phyloP scores from a whole-genome alignment of 2,797 vertebrate species.

The Yasuhikotakia modesta region DNA sequence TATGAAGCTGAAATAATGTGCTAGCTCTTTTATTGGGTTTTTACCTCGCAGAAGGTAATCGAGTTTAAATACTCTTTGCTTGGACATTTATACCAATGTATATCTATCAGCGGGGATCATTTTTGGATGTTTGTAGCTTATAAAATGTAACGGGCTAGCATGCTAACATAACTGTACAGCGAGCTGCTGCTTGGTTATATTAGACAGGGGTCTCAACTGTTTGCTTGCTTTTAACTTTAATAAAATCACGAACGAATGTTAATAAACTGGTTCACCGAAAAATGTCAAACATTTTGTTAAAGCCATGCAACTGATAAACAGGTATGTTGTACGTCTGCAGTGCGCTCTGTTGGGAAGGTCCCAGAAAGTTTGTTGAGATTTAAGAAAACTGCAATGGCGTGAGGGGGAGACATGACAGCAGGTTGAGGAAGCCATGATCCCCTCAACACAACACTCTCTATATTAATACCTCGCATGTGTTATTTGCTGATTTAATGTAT shows the following conservation, averaged over 20 bases:
- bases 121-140: background rate
- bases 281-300: conserved; percentile 35
- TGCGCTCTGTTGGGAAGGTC: conserved; percentile 18
- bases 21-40: conserved; percentile 53
- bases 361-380: conserved; percentile 56
- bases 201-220: conserved; percentile 9
- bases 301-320: background rate
- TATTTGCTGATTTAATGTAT: background rate
- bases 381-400: conserved; percentile 57
- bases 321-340: background rate
- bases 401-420: conserved; percentile 48
- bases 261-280: conserved; percentile 4
- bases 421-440: conserved; percentile 72
- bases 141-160: conserved; percentile 36
- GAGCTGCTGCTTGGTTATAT: conserved; percentile 11
- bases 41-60: conserved; percentile 60
- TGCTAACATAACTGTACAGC: conserved; percentile 56
- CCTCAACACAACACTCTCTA: conserved; percentile 61
- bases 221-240: conserved; percentile 18
- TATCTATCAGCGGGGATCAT: background rate
- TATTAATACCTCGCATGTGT: background rate
- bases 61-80: conserved; percentile 49
- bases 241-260: background rate
- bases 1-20: conserved; percentile 69
- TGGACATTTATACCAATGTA: conserved; percentile 25